Evolutionary conservation across 2,888 invertebrate genomes (phyloP).

Genomic region (Clusia tigrina): DNA sequence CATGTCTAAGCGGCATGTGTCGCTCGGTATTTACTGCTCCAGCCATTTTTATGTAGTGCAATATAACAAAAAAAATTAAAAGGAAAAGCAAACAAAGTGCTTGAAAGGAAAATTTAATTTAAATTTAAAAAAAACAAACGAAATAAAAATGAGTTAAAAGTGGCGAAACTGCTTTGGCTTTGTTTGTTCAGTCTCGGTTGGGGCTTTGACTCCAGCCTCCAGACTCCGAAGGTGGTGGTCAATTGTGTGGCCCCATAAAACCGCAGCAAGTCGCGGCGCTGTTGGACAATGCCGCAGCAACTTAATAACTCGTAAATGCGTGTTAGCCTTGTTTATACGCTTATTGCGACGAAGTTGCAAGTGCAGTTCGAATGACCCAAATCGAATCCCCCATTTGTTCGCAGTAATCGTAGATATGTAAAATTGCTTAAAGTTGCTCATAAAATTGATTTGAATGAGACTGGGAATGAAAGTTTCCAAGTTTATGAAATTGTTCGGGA

Average conservation of each 20-base stretch:
- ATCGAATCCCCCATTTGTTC: no score
- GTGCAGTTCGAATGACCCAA: not conserved
- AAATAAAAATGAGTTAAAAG: slow-evolving; percentile 7
- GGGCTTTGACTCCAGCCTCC: not conserved
- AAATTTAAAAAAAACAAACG: slow-evolving; percentile 4
- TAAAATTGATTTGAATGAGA: no score
- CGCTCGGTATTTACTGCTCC: no score
- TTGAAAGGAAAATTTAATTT: slow-evolving; percentile 8
- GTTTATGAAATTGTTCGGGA: no score
- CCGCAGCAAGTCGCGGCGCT: not conserved
- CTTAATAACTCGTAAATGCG: slow-evolving; percentile 13
- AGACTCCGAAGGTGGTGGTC: slow-evolving; percentile 4
- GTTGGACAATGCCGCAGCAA: slow-evolving; percentile 4
- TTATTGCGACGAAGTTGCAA: no score
- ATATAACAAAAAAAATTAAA: slow-evolving; percentile 17
- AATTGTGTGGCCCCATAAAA: slow-evolving; percentile 8
- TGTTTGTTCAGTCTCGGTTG: no score
- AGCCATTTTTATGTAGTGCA: not conserved
- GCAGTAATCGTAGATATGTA: no score
- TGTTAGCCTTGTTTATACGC: not conserved
- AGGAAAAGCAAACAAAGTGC: no score
- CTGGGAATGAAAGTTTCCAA: no score
- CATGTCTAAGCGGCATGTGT: no score
- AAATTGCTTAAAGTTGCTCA: no score
- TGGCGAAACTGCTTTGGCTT: slow-evolving; percentile 18